Evolutionary conservation across 2,113 vertebrate genomes (phyloP), one percentile per base, ranked within the genome.

Genomic region (Pelvicachromis taeniatus): DNA sequence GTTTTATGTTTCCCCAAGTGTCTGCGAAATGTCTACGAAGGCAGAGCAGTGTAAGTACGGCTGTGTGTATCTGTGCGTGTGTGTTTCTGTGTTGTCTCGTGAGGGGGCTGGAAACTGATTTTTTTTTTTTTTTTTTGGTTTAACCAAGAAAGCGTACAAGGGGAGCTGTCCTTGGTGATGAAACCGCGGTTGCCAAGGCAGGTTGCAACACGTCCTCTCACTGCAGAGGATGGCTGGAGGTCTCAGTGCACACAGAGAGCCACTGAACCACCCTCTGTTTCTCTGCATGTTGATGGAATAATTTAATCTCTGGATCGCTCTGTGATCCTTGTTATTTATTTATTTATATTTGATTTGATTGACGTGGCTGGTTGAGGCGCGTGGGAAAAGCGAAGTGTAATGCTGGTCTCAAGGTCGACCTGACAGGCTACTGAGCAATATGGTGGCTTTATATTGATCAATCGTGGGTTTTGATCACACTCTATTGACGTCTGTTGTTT

Each of bases 11-110:
- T 89, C 83, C 78, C 50, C 85, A 94, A 94, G 88, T 91, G 86
- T 90, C 90, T 87, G 80, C 93, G 94, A 90, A 95, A 99, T 99
- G 98, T 99, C 98, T 94, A 99, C 98, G 92, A 99, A 99, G 95
- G 98, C 98, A 93, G 98, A 99, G 94, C 98, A 99, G 94, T 99
- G 98, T 99, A 96, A 98, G 98, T 98, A 97, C 91, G 48, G 80
- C 81, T 40, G 42, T 78, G 26, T 59, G 31, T 56, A 53, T 45
- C 29, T 21, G 58, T 35, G 23, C 42, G 9, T 78, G 50, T 10
- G 31, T 78, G 26, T 78, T 11, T 82, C 38, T 73, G 63, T 87
- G 55, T 80, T 79, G 58, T 77, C 68, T 23, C 50, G 16, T 29
- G 68, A 48, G 40, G 53, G 48, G 52, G 21, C 61, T 84, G 40